Base-by-base conservation (phyloP, 64 coral and sea anemone species). In the Platygyra sinensis region DNA sequence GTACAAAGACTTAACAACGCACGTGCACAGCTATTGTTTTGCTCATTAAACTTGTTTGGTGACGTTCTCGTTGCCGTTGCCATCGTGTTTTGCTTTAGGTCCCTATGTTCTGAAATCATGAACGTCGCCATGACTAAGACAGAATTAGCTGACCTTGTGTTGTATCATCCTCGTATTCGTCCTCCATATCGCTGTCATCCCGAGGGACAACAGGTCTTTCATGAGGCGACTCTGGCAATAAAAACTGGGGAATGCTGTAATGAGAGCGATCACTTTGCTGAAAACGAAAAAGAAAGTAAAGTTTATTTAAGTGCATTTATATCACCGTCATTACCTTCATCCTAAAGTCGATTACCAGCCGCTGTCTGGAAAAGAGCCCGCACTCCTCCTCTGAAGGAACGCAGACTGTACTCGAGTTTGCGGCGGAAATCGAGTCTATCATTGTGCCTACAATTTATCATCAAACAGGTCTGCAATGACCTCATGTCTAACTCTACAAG, bases 161-260 rank as follows among this genome's bases (percentile, higher is more conserved):
- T 39, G 74, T 92, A 9, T 92, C 84, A 14, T 92, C 90, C 38
- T 91, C 60, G 33, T 82, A 83, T 17, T 92, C 90, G 72, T 91
- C 90, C 12, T 78, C 83, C 13, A 84, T 19, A 60, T 86, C 90
- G 0, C 62, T 38, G 20, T 86, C 46, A 60, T 62, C 59, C 16
- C 29, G 39, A 14, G 19, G 20, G 5, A 63, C 63, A 5, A 15
- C 33, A 12, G 38, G 12, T 22, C 36, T 46, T 30, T 91, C 72
- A 13, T 32, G 59, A 32, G 81, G 14, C 19, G 80, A 75, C n/a
- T 62, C 90, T 8, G 82, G 30, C 29, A 92, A 65, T 72, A 92
- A 73, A 36, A 92, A 92, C 60, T 92, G 83, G 15, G 90, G 90
- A 5, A 92, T 52, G 13, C 38, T 64, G 30, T 86, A 92, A 18